Conservation (phyloP, 1,140 invertebrate genomes). For the Onthophagus taurus region DNA sequence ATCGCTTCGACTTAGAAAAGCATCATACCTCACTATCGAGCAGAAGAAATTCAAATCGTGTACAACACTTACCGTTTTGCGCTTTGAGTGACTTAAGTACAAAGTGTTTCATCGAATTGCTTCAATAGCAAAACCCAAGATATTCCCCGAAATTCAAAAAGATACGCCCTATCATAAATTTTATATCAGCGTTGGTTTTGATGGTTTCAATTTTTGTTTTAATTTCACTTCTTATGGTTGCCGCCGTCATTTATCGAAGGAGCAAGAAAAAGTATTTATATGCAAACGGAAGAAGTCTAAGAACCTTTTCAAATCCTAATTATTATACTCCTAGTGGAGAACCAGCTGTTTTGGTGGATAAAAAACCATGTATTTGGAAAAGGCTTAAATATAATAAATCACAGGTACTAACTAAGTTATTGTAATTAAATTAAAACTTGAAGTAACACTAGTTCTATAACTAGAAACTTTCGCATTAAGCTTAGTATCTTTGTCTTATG, state of each 20-base stretch:
- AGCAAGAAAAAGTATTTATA: conserved; percentile 50
- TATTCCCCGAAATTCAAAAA: no score
- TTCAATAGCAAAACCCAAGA: no score
- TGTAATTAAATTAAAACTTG: not conserved
- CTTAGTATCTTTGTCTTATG: no score
- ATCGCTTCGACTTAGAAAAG: no score
- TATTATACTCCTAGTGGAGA: conserved; percentile 52
- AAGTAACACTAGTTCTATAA: no score
- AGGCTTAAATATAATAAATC: conserved; percentile 61
- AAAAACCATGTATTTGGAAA: conserved; percentile 58
- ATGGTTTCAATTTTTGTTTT: conserved; percentile 37
- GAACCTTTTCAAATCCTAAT: conserved; percentile 72
- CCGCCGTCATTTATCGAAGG: conserved; percentile 45
- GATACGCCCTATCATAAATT: no score
- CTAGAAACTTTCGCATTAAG: no score
- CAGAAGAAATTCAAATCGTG: no score
- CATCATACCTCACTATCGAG: no score
- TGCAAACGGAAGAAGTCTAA: conserved; percentile 49
- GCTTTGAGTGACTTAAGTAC: no score
- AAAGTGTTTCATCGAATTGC: no score
- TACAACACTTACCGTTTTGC: no score
- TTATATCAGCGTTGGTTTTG: conserved; percentile 36
- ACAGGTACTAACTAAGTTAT: conserved; percentile 40
- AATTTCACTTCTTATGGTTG: conserved; percentile 37
- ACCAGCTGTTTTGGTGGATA: conserved; percentile 40